Percentiles rank a stretch among this genome's conserved stretches.
Evolutionary conservation across 2,888 invertebrate genomes (phyloP).

Genomic region (Tenodera sinensis): DNA sequence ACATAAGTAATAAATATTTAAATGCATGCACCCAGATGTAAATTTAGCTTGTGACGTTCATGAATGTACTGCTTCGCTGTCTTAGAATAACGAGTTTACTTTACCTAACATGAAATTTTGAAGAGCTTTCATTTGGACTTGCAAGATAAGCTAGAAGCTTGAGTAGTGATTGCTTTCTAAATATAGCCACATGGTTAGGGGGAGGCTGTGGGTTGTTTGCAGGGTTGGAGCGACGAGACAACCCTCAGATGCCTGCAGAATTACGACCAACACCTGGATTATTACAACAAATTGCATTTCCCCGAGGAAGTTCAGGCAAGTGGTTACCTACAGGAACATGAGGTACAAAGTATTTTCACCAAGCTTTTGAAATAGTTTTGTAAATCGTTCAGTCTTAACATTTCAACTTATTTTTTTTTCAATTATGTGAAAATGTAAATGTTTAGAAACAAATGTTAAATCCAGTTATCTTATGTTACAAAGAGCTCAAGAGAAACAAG

Average conservation of each 20-base stretch:
- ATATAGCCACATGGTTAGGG: neutral
- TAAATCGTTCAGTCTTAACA: too few species aligned
- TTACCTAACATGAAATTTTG: neutral
- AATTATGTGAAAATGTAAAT: too few species aligned
- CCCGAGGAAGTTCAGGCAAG: neutral
- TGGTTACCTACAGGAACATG: neutral
- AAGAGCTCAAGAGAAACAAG: too few species aligned
- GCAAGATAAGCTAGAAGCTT: neutral
- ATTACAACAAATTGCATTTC: neutral
- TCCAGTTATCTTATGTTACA: too few species aligned
- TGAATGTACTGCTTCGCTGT: neutral
- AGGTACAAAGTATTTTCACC: neutral
- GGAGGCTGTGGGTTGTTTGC: neutral
- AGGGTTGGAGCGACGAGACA: constrained; percentile 23
- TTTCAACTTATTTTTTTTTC: too few species aligned
- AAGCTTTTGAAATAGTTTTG: neutral
- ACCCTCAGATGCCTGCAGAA: constrained; percentile 15
- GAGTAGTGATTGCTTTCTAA: neutral
- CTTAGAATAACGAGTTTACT: neutral
- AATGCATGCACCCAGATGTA: neutral
- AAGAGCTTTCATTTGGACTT: neutral
- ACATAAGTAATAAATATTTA: neutral
- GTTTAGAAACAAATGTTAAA: too few species aligned
- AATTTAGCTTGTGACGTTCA: neutral
- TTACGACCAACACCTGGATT: neutral